These are phyloP conservation scores for Stegostoma tigrinum DNA, from an alignment of 2,113 vertebrate genomes.

Conservation along the genomic window DNA sequence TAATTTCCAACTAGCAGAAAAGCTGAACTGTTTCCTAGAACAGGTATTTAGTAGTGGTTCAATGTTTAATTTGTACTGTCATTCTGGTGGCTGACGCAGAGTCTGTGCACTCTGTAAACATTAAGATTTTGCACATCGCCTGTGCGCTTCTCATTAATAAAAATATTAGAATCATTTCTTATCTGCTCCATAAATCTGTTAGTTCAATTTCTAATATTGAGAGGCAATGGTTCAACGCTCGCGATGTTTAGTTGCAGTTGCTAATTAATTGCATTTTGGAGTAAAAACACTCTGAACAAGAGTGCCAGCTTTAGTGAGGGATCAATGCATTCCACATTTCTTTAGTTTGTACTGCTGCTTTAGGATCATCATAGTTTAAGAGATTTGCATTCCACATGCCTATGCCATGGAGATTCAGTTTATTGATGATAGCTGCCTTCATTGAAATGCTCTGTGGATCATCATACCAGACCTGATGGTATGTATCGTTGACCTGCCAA, in stretches of 20 bases:
- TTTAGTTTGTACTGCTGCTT: constrained; percentile 64
- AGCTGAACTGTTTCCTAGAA: not conserved
- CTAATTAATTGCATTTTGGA: not conserved
- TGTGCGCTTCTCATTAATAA: not conserved
- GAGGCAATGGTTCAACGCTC: not conserved
- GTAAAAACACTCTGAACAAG: too few species aligned
- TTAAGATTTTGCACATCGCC: not conserved
- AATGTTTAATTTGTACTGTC: not conserved
- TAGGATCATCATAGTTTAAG: constrained; percentile 67
- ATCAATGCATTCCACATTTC: constrained; percentile 82
- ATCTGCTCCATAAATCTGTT: not conserved
- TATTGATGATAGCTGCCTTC: constrained; percentile 64
- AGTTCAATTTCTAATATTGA: not conserved
- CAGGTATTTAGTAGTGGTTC: not conserved
- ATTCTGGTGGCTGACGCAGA: not conserved
- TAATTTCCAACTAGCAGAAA: not conserved
- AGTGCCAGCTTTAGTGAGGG: constrained; percentile 38
- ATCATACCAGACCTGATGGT: constrained; percentile 93
- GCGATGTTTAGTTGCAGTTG: not conserved
- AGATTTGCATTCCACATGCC: constrained; percentile 90
- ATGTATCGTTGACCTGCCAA: not conserved
- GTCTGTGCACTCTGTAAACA: not conserved
- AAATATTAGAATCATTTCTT: not conserved
- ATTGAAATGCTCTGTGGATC: constrained; percentile 76
- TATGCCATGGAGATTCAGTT: constrained; percentile 68